phyloP scores from a whole-genome alignment of 2,113 vertebrate genomes.

The Saguinus midas region DNA sequence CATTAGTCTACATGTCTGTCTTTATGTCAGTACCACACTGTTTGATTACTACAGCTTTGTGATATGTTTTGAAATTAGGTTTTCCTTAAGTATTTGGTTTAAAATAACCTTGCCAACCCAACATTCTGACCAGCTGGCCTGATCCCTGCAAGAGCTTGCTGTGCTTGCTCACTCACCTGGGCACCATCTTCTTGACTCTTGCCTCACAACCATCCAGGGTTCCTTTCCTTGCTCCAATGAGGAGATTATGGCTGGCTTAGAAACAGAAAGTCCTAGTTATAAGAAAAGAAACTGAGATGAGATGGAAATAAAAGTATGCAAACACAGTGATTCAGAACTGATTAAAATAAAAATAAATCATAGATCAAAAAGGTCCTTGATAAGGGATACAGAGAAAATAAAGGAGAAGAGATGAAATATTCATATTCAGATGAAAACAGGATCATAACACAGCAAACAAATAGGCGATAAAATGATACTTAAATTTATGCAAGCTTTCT shows the following conservation, averaged over 20 bases:
- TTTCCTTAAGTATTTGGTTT: not conserved
- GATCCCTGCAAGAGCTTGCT: not conserved
- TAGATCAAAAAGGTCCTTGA: not conserved
- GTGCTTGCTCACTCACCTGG: not conserved
- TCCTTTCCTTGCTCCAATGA: slow-evolving; percentile 53
- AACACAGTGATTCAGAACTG: not conserved
- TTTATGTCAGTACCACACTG: not conserved
- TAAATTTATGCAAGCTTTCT: not conserved
- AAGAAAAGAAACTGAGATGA: slow-evolving; percentile 31
- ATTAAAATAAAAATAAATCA: not conserved
- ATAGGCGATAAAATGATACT: not conserved
- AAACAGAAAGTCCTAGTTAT: slow-evolving; percentile 53
- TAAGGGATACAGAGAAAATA: not conserved
- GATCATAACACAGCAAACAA: not conserved
- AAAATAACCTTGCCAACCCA: not conserved
- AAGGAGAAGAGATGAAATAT: not conserved
- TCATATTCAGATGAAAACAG: not conserved
- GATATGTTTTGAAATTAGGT: not conserved
- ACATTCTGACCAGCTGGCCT: not conserved
- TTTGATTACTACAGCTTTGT: not conserved
- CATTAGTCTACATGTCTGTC: not conserved
- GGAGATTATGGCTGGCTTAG: slow-evolving; percentile 48
- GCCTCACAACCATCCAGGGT: slow-evolving; percentile 40
- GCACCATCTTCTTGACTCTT: not conserved
- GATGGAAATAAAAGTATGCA: not conserved